Percentiles rank a stretch among this genome's conserved stretches.
Conservation (phyloP, 2,888 invertebrate genomes). For the Aradus depressus region DNA sequence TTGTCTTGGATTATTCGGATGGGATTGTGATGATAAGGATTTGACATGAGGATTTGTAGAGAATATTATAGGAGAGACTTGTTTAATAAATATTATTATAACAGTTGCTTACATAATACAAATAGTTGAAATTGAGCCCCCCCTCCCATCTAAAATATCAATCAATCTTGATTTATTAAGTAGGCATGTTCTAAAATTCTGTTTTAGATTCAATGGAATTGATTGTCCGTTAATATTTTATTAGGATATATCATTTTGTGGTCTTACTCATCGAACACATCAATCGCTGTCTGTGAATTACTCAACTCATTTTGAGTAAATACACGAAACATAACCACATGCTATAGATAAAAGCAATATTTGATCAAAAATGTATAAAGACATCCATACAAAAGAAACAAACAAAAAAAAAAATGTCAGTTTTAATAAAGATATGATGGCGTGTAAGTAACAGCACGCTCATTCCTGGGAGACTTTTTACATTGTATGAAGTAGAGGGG, state of each 20-base stretch:
- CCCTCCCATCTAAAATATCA: too few relatives aligned
- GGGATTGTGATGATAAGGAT: too few relatives aligned
- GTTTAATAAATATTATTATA: too few relatives aligned
- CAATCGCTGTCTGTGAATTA: constrained; percentile 18
- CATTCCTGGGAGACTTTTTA: background rate
- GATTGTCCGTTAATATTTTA: constrained; percentile 11
- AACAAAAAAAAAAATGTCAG: background rate
- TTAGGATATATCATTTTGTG: background rate
- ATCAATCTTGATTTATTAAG: too few relatives aligned
- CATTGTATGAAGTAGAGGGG: too few relatives aligned
- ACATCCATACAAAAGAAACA: background rate
- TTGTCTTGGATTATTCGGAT: too few relatives aligned
- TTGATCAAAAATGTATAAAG: constrained; percentile 12
- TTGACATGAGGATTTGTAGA: too few relatives aligned
- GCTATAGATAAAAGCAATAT: constrained; percentile 15
- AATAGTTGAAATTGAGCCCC: too few relatives aligned
- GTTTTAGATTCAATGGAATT: constrained; percentile 4
- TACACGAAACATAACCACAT: constrained; percentile 5
- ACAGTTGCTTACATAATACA: too few relatives aligned
- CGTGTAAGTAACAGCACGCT: constrained; percentile 3
- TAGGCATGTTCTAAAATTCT: too few relatives aligned
- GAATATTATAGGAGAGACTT: too few relatives aligned
- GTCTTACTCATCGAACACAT: constrained; percentile 10
- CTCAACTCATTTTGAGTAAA: constrained; percentile 18
- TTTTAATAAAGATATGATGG: constrained; percentile 13